These are phyloP conservation scores for Phalangium opilio DNA, from an alignment of 2,888 invertebrate species.

Conservation along the genomic window DNA sequence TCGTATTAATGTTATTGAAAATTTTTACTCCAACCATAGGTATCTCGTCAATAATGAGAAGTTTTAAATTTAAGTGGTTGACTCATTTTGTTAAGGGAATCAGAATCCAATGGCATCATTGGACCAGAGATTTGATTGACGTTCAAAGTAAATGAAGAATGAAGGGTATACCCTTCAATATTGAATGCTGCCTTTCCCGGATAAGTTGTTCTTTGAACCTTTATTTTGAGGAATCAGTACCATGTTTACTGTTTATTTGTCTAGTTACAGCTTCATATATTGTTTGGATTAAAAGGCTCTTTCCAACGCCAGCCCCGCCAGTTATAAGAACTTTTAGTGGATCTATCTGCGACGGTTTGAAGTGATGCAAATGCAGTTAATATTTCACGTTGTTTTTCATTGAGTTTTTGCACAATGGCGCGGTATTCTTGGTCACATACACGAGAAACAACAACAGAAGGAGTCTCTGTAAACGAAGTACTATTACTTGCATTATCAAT, in stretches of 20 bases:
- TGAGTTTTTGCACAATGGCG: too few species aligned
- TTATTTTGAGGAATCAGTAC: not conserved
- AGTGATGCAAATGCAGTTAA: too few species aligned
- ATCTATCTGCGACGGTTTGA: too few species aligned
- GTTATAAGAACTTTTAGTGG: slow-evolving; percentile 12
- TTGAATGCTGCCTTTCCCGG: slow-evolving; percentile 24
- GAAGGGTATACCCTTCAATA: slow-evolving; percentile 23
- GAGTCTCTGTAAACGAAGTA: too few species aligned
- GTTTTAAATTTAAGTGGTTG: too few species aligned
- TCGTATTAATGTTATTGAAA: slow-evolving; percentile 22
- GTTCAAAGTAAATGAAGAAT: slow-evolving; percentile 20
- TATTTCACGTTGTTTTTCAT: not conserved
- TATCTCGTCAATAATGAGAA: slow-evolving; percentile 26
- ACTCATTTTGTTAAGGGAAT: too few species aligned
- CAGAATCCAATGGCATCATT: too few species aligned
- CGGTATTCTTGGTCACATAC: too few species aligned
- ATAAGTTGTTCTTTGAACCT: slow-evolving; percentile 16
- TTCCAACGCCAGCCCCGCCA: slow-evolving; percentile 23
- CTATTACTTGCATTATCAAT: too few species aligned
- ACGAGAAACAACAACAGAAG: too few species aligned
- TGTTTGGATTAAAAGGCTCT: slow-evolving; percentile 16
- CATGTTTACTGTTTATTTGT: slow-evolving; percentile 7
- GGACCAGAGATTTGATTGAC: slow-evolving; percentile 6
- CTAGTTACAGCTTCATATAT: slow-evolving; percentile 7
- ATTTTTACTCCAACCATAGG: slow-evolving; percentile 25